Conservation (phyloP, 2,888 invertebrate species). For the Thymelicus lineola region DNA sequence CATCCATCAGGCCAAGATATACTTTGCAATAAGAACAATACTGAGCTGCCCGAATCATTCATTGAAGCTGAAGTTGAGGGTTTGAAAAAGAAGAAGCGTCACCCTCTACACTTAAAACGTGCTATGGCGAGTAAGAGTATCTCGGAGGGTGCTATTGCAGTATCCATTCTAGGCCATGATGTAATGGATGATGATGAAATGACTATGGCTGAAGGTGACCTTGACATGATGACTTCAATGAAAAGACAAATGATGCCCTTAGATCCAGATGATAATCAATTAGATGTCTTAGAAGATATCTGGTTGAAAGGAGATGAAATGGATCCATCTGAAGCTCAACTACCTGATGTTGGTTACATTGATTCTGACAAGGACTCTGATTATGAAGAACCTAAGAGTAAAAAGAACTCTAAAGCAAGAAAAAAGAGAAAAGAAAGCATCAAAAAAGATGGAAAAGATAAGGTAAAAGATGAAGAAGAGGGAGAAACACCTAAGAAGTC, state of each 20-base stretch:
- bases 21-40: slow-evolving; percentile 91
- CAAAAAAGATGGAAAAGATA: slow-evolving; percentile 46
- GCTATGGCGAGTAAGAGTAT: slow-evolving; percentile 84
- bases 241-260: slow-evolving; percentile 71
- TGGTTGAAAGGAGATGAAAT: slow-evolving; percentile 93
- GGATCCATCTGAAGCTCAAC: slow-evolving; percentile 81
- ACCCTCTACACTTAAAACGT: slow-evolving; percentile 86
- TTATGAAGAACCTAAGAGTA: slow-evolving; percentile 65
- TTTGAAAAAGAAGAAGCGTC: slow-evolving; percentile 86
- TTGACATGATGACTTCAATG: slow-evolving; percentile 82
- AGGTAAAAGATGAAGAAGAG: slow-evolving; percentile 14
- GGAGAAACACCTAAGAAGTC: slow-evolving; percentile 45
- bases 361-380: slow-evolving; percentile 80
- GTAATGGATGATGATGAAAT: slow-evolving; percentile 83
- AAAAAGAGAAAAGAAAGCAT: slow-evolving; percentile 52
- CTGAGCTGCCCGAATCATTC: slow-evolving; percentile 88
- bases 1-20: slow-evolving; percentile 92
- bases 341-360: slow-evolving; percentile 78
- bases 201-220: slow-evolving; percentile 82
- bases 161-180: slow-evolving; percentile 85
- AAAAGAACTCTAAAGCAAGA: slow-evolving; percentile 55
- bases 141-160: slow-evolving; percentile 86
- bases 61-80: slow-evolving; percentile 86
- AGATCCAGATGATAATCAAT: slow-evolving; percentile 89
- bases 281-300: slow-evolving; percentile 91